Conservation (phyloP, 2,888 invertebrate species). For the Amiota communis region DNA sequence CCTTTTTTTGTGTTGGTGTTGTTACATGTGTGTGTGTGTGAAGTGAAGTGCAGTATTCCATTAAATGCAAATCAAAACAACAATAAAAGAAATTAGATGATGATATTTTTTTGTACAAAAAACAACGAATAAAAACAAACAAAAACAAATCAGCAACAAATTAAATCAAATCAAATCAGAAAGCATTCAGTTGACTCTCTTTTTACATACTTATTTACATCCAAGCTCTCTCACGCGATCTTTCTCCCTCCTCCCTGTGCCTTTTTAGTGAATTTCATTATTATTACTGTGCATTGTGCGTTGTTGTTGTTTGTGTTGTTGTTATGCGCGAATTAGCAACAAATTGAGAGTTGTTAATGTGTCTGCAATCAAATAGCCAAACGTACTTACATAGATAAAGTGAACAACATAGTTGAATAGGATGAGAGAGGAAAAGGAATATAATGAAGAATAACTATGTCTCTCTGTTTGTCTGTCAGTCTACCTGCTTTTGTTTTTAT, state of each 20-base stretch:
- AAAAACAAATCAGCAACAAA: conserved; percentile 4
- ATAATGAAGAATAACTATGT: neutral
- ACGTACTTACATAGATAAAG: no score
- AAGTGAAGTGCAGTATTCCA: conserved; percentile 1
- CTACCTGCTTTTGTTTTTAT: neutral
- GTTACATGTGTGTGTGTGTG: conserved; percentile 1
- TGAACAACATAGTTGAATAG: no score
- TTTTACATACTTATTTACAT: neutral
- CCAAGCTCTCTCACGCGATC: conserved; percentile 20
- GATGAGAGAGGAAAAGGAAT: neutral
- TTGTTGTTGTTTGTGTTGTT: neutral
- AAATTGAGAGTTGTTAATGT: neutral
- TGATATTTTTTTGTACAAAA: neutral
- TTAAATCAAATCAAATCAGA: conserved; percentile 1
- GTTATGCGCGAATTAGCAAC: conserved; percentile 30
- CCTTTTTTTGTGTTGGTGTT: conserved; percentile 16
- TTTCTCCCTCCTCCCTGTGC: neutral
- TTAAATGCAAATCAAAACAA: conserved; percentile 1
- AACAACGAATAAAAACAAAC: neutral
- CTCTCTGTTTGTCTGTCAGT: neutral
- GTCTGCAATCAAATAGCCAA: neutral
- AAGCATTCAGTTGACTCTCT: neutral
- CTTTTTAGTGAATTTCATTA: neutral
- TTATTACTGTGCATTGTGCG: conserved; percentile 45
- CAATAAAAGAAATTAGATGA: neutral